These are phyloP conservation scores for Amiota communis DNA, from an alignment of 2,888 invertebrate species.

Conservation along the genomic window DNA sequence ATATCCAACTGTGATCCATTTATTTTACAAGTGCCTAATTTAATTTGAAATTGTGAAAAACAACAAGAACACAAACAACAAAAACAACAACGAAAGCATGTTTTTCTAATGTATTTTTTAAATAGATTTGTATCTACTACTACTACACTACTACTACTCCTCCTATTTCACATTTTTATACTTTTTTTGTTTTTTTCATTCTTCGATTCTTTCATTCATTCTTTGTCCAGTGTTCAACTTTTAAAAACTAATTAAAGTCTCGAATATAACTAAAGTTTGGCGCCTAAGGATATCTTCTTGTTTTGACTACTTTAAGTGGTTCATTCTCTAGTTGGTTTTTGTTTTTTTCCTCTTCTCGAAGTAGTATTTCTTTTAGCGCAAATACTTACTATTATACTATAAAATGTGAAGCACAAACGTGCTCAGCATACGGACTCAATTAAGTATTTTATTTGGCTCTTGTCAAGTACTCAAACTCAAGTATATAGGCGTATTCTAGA, in stretches of 20 bases:
- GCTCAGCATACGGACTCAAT: slow-evolving; percentile 4
- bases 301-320: not conserved
- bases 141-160: not conserved
- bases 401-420: slow-evolving; percentile 6
- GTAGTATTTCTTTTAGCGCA: not conserved
- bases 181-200: not conserved
- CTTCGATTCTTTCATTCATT: not conserved
- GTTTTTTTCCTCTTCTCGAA: slow-evolving; percentile 1
- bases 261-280: too few relatives aligned
- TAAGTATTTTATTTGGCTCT: not conserved
- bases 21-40: too few relatives aligned
- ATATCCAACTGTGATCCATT: too few relatives aligned
- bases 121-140: too few relatives aligned
- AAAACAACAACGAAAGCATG: too few relatives aligned
- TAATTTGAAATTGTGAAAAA: too few relatives aligned
- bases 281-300: not conserved
- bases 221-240: not conserved
- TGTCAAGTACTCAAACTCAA: not conserved
- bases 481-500: not conserved
- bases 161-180: not conserved
- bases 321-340: slow-evolving; percentile 13
- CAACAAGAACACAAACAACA: too few relatives aligned
- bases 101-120: too few relatives aligned
- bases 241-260: too few relatives aligned
- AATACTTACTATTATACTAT: not conserved